These are phyloP conservation scores for Bombus haemorrhoidalis DNA, from an alignment of 1,140 invertebrate genomes.

Conservation along the genomic window DNA sequence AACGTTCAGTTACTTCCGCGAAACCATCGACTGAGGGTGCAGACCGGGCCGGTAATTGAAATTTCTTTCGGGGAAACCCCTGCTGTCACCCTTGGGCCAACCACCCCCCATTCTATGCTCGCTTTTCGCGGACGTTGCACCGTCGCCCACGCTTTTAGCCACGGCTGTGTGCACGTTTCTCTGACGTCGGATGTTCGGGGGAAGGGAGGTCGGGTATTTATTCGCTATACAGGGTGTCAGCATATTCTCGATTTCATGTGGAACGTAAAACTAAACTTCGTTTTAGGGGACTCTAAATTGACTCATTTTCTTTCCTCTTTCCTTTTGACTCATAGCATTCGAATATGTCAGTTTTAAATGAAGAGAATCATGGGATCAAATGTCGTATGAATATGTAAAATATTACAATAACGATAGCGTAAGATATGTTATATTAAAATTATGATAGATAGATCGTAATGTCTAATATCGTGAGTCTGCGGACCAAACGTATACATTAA, in stretches of 20 bases:
- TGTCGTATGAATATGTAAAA: too few relatives aligned
- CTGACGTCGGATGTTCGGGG: constrained; percentile 7
- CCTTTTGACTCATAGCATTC: too few relatives aligned
- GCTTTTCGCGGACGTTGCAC: constrained; percentile 70
- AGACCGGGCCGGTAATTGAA: constrained; percentile 68
- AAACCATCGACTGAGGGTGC: constrained; percentile 52
- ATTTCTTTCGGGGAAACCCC: constrained; percentile 72
- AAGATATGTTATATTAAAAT: too few relatives aligned
- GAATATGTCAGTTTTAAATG: too few relatives aligned
- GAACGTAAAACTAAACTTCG: too few relatives aligned
- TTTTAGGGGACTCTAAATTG: background rate
- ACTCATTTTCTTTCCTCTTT: background rate
- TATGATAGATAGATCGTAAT: too few relatives aligned
- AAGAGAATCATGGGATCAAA: too few relatives aligned
- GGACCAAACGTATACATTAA: background rate
- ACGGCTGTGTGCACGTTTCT: constrained; percentile 22
- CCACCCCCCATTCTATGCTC: constrained; percentile 24
- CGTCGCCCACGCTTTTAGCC: constrained; percentile 55
- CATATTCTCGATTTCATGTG: background rate
- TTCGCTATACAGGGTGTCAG: background rate
- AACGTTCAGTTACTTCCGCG: constrained; percentile 60
- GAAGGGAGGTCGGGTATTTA: constrained; percentile 10
- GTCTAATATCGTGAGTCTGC: too few relatives aligned
- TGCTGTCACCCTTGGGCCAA: constrained; percentile 45
- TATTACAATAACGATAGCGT: too few relatives aligned